These are phyloP conservation scores for Bagarius yarrelli DNA, from an alignment of 2,113 vertebrate genomes.

Conservation along the genomic window DNA sequence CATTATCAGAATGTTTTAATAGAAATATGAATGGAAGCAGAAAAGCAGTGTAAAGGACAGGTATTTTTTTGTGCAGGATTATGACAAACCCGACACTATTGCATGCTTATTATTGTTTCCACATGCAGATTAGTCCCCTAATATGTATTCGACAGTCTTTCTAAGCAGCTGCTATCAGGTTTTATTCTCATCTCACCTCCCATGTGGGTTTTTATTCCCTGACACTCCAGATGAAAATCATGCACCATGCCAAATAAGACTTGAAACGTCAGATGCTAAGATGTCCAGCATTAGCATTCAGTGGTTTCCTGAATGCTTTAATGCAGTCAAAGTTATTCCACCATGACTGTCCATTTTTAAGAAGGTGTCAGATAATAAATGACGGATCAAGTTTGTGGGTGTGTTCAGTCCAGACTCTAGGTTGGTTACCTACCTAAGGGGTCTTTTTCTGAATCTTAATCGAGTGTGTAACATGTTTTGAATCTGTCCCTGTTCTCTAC, in stretches of 20 bases:
- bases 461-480: too few species aligned
- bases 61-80: not conserved
- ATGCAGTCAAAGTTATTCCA: too few species aligned
- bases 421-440: too few species aligned
- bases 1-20: constrained; percentile 29
- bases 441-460: too few species aligned
- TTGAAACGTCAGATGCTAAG: not conserved
- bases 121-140: not conserved
- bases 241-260: not conserved
- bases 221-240: not conserved
- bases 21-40: constrained; percentile 7
- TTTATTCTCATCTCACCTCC: not conserved
- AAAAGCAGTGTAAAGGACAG: not conserved
- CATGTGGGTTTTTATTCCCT: not conserved
- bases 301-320: too few species aligned
- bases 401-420: too few species aligned
- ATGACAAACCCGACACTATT: not conserved
- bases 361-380: too few species aligned
- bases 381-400: too few species aligned
- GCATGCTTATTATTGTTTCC: constrained; percentile 14
- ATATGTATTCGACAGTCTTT: constrained; percentile 9
- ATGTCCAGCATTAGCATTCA: constrained; percentile 3
- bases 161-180: constrained; percentile 18
- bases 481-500: too few species aligned
- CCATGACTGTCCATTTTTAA: too few species aligned